phyloP scores from a whole-genome alignment of 2,888 invertebrate species.

The Spatulosminthurus flaviceps region DNA sequence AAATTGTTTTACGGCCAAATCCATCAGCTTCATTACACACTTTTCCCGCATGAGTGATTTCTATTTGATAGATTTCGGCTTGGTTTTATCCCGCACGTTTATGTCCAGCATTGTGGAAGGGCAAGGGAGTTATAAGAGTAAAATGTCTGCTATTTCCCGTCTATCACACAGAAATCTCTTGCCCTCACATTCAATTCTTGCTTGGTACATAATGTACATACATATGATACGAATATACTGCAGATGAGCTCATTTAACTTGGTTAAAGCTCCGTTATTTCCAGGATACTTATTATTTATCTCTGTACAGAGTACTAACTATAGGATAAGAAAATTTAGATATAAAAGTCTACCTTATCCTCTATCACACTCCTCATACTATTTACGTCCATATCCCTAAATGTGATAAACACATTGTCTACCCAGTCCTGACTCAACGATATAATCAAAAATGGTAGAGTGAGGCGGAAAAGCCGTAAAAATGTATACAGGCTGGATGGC shows the following conservation, averaged over 20 bases:
- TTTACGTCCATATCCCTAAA: background rate
- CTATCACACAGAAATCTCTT: too few relatives aligned
- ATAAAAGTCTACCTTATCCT: too few relatives aligned
- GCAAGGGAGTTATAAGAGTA: background rate
- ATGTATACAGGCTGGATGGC: conserved; percentile 25
- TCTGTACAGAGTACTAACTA: too few relatives aligned
- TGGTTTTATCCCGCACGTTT: background rate
- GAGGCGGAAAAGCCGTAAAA: conserved; percentile 8
- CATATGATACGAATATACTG: too few relatives aligned
- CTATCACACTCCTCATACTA: too few relatives aligned
- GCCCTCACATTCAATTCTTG: too few relatives aligned
- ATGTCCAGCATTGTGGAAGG: background rate
- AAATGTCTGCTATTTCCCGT: background rate
- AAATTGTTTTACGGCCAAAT: conserved; percentile 47
- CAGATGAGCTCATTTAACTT: too few relatives aligned
- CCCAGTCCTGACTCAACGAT: background rate
- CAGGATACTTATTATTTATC: too few relatives aligned
- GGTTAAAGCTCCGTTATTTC: too few relatives aligned
- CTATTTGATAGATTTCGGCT: conserved; percentile 39
- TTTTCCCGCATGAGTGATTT: conserved; percentile 38
- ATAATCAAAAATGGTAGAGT: conserved; percentile 24
- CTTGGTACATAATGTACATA: too few relatives aligned
- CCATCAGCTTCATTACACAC: conserved; percentile 50
- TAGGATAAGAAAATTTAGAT: too few relatives aligned
- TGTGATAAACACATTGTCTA: conserved; percentile 18